Conservation (phyloP, 2,113 vertebrate genomes). For the Recurvirostra avosetta region DNA sequence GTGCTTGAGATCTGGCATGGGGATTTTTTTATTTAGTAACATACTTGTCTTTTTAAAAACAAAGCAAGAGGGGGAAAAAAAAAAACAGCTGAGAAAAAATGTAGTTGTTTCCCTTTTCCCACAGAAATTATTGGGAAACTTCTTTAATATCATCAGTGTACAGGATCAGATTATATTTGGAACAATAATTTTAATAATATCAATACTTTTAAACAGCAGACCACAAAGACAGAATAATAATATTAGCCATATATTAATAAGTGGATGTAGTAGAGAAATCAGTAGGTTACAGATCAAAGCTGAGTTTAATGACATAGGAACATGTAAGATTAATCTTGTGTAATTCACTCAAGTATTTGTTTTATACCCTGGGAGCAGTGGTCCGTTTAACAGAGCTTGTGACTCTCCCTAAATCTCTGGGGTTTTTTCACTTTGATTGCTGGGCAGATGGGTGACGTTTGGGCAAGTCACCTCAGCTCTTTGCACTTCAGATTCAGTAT, state of each 20-base stretch:
- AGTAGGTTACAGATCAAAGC: background rate
- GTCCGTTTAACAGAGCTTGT: background rate
- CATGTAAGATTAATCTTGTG: background rate
- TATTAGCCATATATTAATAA: background rate
- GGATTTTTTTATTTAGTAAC: background rate
- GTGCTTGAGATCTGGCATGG: background rate
- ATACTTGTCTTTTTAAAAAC: background rate
- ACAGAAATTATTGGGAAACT: background rate
- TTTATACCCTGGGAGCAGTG: background rate
- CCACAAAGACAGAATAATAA: background rate
- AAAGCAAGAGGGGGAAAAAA: fast-evolving
- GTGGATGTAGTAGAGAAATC: background rate
- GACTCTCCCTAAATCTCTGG: background rate
- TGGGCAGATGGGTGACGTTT: background rate
- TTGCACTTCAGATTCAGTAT: background rate
- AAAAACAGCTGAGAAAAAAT: background rate
- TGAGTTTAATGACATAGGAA: constrained; percentile 1
- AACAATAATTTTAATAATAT: background rate
- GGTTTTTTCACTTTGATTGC: background rate
- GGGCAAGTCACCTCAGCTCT: background rate
- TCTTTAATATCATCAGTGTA: background rate
- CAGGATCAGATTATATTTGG: background rate
- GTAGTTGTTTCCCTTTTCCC: background rate
- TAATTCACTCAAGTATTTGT: background rate
- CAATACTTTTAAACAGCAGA: background rate